Evolutionary conservation across 2,113 vertebrate species (phyloP), one percentile per base, ranked within the genome.

Genomic region (Pungitius pungitius): DNA sequence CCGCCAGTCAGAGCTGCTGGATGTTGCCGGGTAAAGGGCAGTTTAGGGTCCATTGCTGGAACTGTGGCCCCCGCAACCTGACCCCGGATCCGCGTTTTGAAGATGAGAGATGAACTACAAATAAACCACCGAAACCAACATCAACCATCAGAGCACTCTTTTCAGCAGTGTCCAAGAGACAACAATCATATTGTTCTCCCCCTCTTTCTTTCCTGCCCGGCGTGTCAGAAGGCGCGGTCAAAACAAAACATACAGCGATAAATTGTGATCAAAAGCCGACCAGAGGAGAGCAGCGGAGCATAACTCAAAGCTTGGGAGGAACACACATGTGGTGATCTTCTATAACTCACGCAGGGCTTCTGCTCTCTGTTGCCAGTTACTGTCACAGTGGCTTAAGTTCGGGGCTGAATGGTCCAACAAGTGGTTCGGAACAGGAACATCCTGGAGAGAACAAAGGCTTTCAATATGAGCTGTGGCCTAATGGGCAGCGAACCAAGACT

Each of bases 301-400:
- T 86, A 78, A 79, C 65, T 84, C 77, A 80, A n/a, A 11, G 63
- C 73, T 84, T 37, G 4, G 77, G 49, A 70, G 79, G 73, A 84
- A 84, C 84, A 56, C 87, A 77, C 84, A 86, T 78, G 82, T 78
- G 80, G 57, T 56, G 80, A 81, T 86, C 73, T 74, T 71, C 74
- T 75, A 78, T 83, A 76, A 82, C 73, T 88, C 82, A 83, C 51
- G 70, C 85, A 55, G 81, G 55, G 79, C 55, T 62, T 77, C 80
- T 77, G 77, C 62, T 72, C 40, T 69, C 59, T 20, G 73, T 45
- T 87, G 90, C 90, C 90, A 90, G 72, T 33, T 82, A 79, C 87
- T 80, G 90, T 91, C 87, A 90, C 88, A 88, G 80, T 61, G 82
- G 82, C 78, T 90, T 85, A 80, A 59, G 55, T 47, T 54, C 78